These are phyloP conservation scores for Trididemnum miniatum DNA, from an alignment of 23 tunicate genomes.

Conservation along the genomic window DNA sequence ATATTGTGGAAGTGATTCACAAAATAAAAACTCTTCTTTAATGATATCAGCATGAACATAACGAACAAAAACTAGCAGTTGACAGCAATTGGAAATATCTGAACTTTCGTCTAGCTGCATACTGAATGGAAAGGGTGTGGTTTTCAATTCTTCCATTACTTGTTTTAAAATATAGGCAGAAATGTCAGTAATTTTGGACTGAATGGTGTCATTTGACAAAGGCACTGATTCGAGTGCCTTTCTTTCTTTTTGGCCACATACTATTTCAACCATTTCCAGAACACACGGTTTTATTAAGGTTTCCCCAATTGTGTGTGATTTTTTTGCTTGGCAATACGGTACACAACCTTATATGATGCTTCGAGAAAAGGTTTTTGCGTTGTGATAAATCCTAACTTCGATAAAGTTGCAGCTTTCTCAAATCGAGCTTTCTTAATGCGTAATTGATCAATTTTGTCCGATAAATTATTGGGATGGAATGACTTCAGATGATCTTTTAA, in stretches of 20 bases:
- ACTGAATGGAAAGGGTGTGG: conserved; percentile 8
- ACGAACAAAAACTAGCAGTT: conserved; percentile 24
- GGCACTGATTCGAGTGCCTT: conserved; percentile 8
- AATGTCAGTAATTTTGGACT: not conserved
- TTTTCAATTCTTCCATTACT: not conserved
- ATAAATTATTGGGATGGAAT: too few species aligned
- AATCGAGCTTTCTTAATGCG: too few species aligned
- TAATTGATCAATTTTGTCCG: too few species aligned
- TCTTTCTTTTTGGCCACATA: conserved; percentile 2
- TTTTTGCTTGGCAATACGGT: not conserved
- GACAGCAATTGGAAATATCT: conserved; percentile 13
- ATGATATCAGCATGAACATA: conserved; percentile 32
- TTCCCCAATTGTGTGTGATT: not conserved
- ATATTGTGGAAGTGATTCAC: conserved; percentile 37
- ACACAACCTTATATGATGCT: not conserved
- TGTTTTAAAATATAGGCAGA: not conserved
- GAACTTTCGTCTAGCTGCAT: conserved; percentile 19
- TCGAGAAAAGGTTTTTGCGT: too few species aligned
- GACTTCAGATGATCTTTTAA: too few species aligned
- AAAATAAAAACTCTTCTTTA: conserved; percentile 40
- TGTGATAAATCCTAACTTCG: too few species aligned
- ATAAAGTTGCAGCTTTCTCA: too few species aligned
- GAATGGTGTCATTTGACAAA: conserved; percentile 26
- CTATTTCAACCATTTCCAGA: conserved; percentile 9
- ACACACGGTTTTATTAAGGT: conserved; percentile 15